A percentile compares a stretch with the other conserved stretches of the same genome.
Evolutionary conservation across 2,113 vertebrate species (phyloP).

Genomic region (Rhegmatorhina hoffmannsi): DNA sequence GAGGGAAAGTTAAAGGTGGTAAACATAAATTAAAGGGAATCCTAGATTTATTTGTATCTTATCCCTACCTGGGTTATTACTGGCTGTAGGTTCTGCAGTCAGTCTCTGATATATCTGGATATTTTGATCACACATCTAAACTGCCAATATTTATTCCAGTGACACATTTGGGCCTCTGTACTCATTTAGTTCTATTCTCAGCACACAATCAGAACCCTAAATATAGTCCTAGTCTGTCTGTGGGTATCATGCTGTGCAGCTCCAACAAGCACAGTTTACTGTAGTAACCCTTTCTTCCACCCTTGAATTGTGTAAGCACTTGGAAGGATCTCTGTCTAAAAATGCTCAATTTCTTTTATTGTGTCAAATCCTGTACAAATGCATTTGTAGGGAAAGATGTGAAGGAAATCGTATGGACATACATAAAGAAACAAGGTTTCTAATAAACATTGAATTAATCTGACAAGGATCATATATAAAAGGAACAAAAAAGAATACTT

Average conservation of each 20-base stretch:
- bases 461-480: neutral
- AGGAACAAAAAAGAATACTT: neutral
- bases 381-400: neutral
- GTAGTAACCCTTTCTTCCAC: constrained; percentile 41
- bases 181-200: constrained; percentile 47
- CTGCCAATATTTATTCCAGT: constrained; percentile 59
- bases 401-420: neutral
- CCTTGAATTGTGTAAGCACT: neutral
- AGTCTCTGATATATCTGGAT: constrained; percentile 30
- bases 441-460: neutral
- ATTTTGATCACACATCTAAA: constrained; percentile 57
- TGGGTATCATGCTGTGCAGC: constrained; percentile 40
- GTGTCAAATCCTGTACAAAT: neutral
- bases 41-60: neutral
- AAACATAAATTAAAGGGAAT: neutral
- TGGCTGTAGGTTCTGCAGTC: constrained; percentile 35
- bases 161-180: constrained; percentile 23
- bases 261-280: constrained; percentile 26
- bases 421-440: neutral
- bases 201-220: constrained; percentile 53
- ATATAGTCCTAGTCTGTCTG: constrained; percentile 58
- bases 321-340: neutral
- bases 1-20: neutral
- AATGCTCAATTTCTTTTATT: neutral
- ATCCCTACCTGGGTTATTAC: neutral